These are phyloP conservation scores for Hycleus cichorii DNA, from an alignment of 1,140 invertebrate genomes.

Conservation along the genomic window DNA sequence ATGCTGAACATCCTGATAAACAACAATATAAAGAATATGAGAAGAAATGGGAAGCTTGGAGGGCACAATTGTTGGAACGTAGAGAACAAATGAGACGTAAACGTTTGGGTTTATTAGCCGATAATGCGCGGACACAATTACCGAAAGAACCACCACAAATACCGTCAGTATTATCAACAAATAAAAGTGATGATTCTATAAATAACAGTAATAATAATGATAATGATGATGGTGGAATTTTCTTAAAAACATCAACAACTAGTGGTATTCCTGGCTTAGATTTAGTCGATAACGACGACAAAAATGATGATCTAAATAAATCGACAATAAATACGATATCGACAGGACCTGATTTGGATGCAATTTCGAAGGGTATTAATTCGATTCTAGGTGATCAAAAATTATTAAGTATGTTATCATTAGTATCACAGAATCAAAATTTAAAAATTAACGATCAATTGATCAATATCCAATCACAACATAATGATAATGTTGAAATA, in stretches of 20 bases:
- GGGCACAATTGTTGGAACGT: constrained; percentile 65
- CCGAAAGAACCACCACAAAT: constrained; percentile 4
- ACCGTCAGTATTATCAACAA: neutral
- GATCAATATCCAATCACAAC: neutral
- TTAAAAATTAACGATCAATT: neutral
- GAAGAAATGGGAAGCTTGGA: constrained; percentile 72
- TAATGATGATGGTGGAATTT: constrained; percentile 12
- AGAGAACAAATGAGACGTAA: constrained; percentile 73
- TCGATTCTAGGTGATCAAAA: constrained; percentile 53
- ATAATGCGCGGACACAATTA: constrained; percentile 3
- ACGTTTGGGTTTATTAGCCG: constrained; percentile 39
- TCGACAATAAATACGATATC: constrained; percentile 32
- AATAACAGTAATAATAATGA: constrained; percentile 6
- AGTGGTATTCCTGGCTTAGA: constrained; percentile 56
- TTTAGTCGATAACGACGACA: constrained; percentile 44
- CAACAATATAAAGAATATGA: constrained; percentile 75
- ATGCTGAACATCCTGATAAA: constrained; percentile 78
- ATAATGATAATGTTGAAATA: no score
- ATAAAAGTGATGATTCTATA: constrained; percentile 17
- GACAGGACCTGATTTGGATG: constrained; percentile 47
- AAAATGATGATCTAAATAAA: constrained; percentile 20
- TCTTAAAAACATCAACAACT: constrained; percentile 21
- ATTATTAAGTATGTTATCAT: constrained; percentile 50
- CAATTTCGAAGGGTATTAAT: constrained; percentile 51
- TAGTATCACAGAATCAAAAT: constrained; percentile 40